Evolutionary conservation across 2,113 vertebrate genomes (phyloP), one percentile per base, ranked within the genome.

Genomic region (Prunella fulvescens): DNA sequence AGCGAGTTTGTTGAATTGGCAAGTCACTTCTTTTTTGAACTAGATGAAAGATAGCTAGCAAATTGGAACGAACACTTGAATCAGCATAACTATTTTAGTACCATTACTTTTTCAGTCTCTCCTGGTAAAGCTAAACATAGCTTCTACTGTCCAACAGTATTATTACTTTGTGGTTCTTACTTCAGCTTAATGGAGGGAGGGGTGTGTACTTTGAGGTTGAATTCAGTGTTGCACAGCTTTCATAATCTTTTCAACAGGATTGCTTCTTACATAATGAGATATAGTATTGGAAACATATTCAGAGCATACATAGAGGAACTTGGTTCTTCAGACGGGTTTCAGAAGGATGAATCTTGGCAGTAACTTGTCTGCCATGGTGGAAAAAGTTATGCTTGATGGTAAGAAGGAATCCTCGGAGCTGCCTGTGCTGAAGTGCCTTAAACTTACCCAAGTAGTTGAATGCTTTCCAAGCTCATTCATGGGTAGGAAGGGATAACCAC

Each of bases 331-430:
- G 17, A 18, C 0, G 2, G 6, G 2, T 88, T 96, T 93, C 40
- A 82, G 54, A 82, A 93, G 53, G 37, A 40, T 80, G 53, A 79
- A 39, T 73, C 66, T 92, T 93, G 58, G 64, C 74, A 79, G 15
- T 71, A 53, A 35, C 22, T 64, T 81, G 14, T 85, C 25, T 65
- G 61, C 29, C 37, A 11, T 48, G 51, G 58, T 87, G 86, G 88
- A 93, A 86, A 86, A 92, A 90, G 44, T 86, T 93, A 50, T 23
- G 20, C 70, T 73, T 76, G 22, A 57, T 95, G 81, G 67, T 91
- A 0, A 42, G 92, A 96, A 94, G 77, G 58, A 88, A 73, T 89
- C 73, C 35, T 77, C 42, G 17, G 16, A 62, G 44, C 77, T 93
- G 86, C 45, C n/a, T 85, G 39, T 77, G 58, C 48, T 85, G 71